These are phyloP conservation scores for Nylanderia fulva DNA, from an alignment of 1,140 invertebrate genomes.

Conservation along the genomic window DNA sequence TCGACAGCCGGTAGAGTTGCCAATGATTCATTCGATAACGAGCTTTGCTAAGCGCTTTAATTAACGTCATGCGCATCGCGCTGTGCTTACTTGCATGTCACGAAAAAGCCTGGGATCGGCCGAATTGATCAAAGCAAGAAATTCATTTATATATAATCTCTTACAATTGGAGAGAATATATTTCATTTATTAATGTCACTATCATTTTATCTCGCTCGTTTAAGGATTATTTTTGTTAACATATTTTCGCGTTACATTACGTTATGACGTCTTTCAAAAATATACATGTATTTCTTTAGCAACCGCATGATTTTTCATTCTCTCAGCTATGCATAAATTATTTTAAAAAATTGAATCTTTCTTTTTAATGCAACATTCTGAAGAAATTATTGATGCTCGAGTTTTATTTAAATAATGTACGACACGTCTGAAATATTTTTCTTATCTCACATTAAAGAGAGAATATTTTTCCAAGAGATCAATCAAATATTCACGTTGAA, in stretches of 20 bases:
- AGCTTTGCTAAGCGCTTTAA: constrained; percentile 75
- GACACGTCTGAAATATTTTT: background rate
- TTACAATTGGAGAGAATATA: background rate
- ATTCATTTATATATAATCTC: background rate
- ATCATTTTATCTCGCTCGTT: background rate
- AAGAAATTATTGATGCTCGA: background rate
- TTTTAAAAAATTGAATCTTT: no score
- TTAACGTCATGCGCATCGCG: constrained; percentile 68
- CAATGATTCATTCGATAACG: constrained; percentile 73
- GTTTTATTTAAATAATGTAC: background rate
- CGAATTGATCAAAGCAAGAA: constrained; percentile 5
- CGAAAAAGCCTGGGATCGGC: background rate
- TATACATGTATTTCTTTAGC: background rate
- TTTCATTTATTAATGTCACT: background rate
- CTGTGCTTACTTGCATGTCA: constrained; percentile 11
- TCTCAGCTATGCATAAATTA: background rate
- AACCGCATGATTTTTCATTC: background rate
- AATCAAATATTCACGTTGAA: constrained; percentile 25
- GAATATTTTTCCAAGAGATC: background rate
- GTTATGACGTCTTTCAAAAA: background rate
- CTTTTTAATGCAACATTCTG: background rate
- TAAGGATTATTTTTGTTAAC: no score
- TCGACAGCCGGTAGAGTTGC: constrained; percentile 61
- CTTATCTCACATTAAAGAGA: background rate
- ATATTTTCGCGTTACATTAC: background rate